Evolutionary conservation across 2,888 invertebrate genomes (phyloP), one percentile per base, ranked within the genome.

Genomic region (Synergus japonicus): DNA sequence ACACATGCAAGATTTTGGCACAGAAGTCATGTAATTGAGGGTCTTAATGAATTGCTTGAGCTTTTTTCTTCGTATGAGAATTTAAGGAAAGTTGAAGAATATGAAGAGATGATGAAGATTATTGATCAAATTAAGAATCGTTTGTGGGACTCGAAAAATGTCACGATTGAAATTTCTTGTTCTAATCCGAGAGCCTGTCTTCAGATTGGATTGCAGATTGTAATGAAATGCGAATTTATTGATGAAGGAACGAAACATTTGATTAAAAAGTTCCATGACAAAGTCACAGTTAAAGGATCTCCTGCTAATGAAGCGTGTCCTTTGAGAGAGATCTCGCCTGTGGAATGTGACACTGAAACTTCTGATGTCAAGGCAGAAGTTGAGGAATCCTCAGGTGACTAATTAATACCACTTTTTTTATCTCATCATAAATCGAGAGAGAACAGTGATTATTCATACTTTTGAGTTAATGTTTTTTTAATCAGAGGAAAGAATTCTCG

Each of bases 1-100:
- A 64, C 78, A 29, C 84, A 87, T 58, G 87, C 87, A 4, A 81
- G 76, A 60, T 88, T 85, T 63, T 88, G 87, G 87, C 87, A 80
- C 66, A 81, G 79, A 15, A 85, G 81, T 49, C 81, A 64, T 18
- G 85, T 84, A 83, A 79, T 88, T 44, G 83, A 83, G 46, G 85
- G 76, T 76, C 77, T 88, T 13, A 76, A 84, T 12, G 84, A 86
- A 7, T 64, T 87, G 8, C 66, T 88, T 15, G 80, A 84, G 60
- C 81, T 85, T 5, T 81, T 85, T 4, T 81, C 83, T 18, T 81
- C 84, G 1, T 86, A 85, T 79, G 83, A 85, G 44, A 82, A 87
- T 78, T 77, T 85, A 10, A 79, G 84, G 8, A 65, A 37, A 5
- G 9, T 83, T 0, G 65, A 77, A 15, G 37, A 41, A 12, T 83